phyloP scores from a whole-genome alignment of 2,888 invertebrate genomes.

The Drosophila fulvimacula region DNA sequence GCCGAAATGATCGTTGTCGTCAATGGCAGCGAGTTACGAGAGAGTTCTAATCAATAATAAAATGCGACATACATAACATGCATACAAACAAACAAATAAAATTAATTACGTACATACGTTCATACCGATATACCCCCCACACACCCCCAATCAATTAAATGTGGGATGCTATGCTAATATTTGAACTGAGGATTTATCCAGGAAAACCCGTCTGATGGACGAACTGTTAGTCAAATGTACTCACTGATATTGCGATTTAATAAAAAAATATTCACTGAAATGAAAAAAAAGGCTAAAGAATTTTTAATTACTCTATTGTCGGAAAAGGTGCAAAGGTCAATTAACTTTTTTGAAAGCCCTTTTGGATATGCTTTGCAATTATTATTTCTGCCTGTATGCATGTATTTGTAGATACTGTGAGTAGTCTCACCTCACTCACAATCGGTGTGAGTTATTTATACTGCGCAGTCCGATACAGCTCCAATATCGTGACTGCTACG shows the following conservation, averaged over 20 bases:
- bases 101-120: constrained; percentile 3
- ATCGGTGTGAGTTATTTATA: neutral
- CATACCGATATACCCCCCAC: constrained; percentile 8
- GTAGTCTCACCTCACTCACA: neutral
- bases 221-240: constrained; percentile 72
- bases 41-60: constrained; percentile 64
- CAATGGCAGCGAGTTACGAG: constrained; percentile 56
- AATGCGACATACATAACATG: constrained; percentile 32
- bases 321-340: constrained; percentile 29
- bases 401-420: neutral
- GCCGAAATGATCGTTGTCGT: constrained; percentile 69
- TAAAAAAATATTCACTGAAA: constrained; percentile 68
- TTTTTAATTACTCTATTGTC: neutral
- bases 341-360: neutral
- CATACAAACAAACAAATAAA: constrained; percentile 16
- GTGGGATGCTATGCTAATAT: constrained; percentile 45
- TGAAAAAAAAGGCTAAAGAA: neutral
- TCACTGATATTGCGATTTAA: constrained; percentile 76
- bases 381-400: neutral
- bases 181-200: constrained; percentile 60
- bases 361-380: neutral
- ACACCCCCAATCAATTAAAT: constrained; percentile 20
- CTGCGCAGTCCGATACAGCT: constrained; percentile 24
- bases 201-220: constrained; percentile 55
- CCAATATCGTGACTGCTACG: constrained; percentile 13